A percentile compares a stretch with the other conserved stretches of the same genome.
phyloP scores from a whole-genome alignment of 2,888 invertebrate species.

The Boloria selene region DNA sequence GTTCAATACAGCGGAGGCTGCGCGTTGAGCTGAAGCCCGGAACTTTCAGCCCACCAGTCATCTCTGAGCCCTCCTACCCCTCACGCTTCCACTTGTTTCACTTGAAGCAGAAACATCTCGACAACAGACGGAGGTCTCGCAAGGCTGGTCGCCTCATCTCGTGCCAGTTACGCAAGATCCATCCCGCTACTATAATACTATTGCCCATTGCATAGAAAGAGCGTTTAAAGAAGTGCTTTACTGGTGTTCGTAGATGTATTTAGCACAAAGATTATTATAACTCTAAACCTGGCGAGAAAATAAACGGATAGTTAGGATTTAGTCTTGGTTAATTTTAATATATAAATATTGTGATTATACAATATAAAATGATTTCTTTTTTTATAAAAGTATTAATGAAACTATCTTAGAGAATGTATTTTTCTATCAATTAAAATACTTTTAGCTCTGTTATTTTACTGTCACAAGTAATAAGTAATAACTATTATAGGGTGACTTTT shows the following conservation, averaged over 20 bases:
- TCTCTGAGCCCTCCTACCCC: conserved; percentile 51
- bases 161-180: conserved; percentile 57
- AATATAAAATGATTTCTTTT: too few relatives aligned
- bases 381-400: too few relatives aligned
- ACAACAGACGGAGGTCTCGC: conserved; percentile 53
- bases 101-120: conserved; percentile 34
- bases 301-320: too few relatives aligned
- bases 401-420: too few relatives aligned
- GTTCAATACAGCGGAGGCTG: conserved; percentile 60
- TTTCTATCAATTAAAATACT: too few relatives aligned
- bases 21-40: conserved; percentile 52
- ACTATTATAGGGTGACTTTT: too few relatives aligned
- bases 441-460: too few relatives aligned
- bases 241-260: conserved; percentile 10
- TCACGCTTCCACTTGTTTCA: conserved; percentile 24
- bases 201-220: conserved; percentile 49
- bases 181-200: conserved; percentile 50
- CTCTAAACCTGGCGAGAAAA: too few relatives aligned
- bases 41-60: conserved; percentile 50
- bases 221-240: conserved; percentile 29
- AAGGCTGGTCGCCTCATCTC: conserved; percentile 48
- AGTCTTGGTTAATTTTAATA: too few relatives aligned
- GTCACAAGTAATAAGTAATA: too few relatives aligned
- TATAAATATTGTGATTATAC: too few relatives aligned
- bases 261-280: background rate